These are phyloP conservation scores for Eulemur macaco DNA, from an alignment of 2,113 vertebrate genomes.

Conservation along the genomic window DNA sequence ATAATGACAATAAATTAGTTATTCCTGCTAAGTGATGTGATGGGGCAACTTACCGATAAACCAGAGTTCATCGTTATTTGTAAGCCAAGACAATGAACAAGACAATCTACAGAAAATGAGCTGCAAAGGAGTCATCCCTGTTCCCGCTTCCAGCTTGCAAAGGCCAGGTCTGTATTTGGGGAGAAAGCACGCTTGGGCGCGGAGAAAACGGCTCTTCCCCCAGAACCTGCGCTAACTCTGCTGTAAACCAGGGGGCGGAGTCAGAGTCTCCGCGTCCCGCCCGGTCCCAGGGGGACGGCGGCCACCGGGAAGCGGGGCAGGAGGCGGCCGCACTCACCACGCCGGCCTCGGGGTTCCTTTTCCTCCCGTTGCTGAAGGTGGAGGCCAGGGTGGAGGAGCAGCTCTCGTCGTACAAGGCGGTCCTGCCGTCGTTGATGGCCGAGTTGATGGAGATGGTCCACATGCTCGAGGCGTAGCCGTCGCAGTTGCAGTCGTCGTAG, in stretches of 20 bases:
- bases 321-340: constrained; percentile 89
- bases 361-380: constrained; percentile 98
- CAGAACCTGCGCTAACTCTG: constrained; percentile 35
- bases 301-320: background rate
- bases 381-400: constrained; percentile 98
- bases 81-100: background rate
- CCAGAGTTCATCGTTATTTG: background rate
- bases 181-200: background rate
- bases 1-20: background rate
- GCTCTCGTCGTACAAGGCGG: constrained; percentile 97
- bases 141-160: constrained; percentile 33
- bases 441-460: constrained; percentile 99
- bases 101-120: constrained; percentile 26
- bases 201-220: constrained; percentile 37
- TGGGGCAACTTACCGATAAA: background rate
- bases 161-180: background rate
- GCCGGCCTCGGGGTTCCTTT: constrained; percentile 97
- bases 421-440: constrained; percentile 97
- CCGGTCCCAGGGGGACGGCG: background rate
- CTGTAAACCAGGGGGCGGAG: background rate
- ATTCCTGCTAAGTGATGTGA: background rate
- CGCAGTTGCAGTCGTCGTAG: constrained; percentile 98
- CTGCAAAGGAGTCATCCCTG: background rate
- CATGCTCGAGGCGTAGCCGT: constrained; percentile 99
- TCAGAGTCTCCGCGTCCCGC: accelerated